phyloP scores from a whole-genome alignment of 1,140 invertebrate species.

The Drosophila busckii region DNA sequence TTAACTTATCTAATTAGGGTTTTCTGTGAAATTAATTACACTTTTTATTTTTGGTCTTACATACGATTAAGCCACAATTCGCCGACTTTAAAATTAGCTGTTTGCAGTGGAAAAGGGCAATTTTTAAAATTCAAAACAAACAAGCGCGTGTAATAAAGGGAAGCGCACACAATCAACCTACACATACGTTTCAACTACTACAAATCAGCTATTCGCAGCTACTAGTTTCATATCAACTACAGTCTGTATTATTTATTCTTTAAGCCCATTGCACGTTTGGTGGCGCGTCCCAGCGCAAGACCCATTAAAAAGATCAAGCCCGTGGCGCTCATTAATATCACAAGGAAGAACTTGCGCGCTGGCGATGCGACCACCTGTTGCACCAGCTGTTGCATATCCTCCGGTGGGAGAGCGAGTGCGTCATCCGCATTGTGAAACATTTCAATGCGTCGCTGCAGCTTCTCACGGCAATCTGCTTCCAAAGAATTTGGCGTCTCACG shows the following conservation, averaged over 20 bases:
- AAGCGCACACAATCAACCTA: slow-evolving; percentile 30
- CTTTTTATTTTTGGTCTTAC: slow-evolving; percentile 63
- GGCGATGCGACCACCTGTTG: slow-evolving; percentile 85
- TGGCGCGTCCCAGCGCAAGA: slow-evolving; percentile 89
- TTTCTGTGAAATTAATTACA: slow-evolving; percentile 48
- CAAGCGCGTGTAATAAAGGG: slow-evolving; percentile 26
- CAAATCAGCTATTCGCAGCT: slow-evolving; percentile 26
- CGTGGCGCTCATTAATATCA: slow-evolving; percentile 85
- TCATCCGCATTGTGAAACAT: slow-evolving; percentile 93
- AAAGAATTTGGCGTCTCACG: slow-evolving; percentile 85
- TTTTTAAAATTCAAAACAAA: slow-evolving; percentile 34
- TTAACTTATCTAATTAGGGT: slow-evolving; percentile 24
- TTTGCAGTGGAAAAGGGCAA: slow-evolving; percentile 26
- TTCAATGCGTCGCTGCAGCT: slow-evolving; percentile 89
- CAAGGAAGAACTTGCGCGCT: slow-evolving; percentile 87
- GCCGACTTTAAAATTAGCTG: slow-evolving; percentile 45
- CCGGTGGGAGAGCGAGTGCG: slow-evolving; percentile 81
- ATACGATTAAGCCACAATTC: slow-evolving; percentile 67
- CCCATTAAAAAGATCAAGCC: slow-evolving; percentile 89
- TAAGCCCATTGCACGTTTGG: slow-evolving; percentile 84
- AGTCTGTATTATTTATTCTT: slow-evolving; percentile 80
- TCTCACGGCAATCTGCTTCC: slow-evolving; percentile 87
- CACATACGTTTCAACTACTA: slow-evolving; percentile 16
- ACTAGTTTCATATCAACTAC: slow-evolving; percentile 45
- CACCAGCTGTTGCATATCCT: slow-evolving; percentile 86